Evolutionary conservation across 2,113 vertebrate genomes (phyloP), one percentile per base, ranked within the genome.

Genomic region (Lathamus discolor): DNA sequence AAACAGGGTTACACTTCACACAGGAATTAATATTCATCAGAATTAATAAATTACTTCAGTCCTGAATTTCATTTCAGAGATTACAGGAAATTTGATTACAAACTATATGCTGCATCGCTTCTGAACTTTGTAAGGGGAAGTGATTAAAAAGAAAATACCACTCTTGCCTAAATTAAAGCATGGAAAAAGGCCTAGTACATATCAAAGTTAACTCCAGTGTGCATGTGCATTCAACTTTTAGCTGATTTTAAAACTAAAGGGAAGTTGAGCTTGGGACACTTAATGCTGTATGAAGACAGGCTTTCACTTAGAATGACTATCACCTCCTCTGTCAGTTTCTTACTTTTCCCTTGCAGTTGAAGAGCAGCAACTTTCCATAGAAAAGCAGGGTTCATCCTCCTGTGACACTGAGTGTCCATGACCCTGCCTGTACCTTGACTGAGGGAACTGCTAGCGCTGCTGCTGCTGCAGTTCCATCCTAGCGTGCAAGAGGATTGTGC

Each of bases 231-330:
- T 70, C 73, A 81, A 8, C 64, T 67, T 64, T 9, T 73, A 88
- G 61, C 2, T 74, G 54, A 46, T 3, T 46, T n/a, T 51, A 51
- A 88, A 70, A 63, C 23, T 16, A 48, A 52, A 86, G 83, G 37
- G 41, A 69, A 74, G 80, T 44, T 90, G 68, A 81, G 29, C 39
- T 54, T 88, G 46, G 48, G 77, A 70, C 80, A 70, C 59, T 41
- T 86, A 92, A 83, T 67, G 86, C 49, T 88, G n/a, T 27, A 22
- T 1, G 25, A 90, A 93, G 79, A 46, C 59, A 92, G 72, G 49
- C 61, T 88, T 88, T 95, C 83, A 77, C 43, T 86, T 88, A 83
- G 55, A 88, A 77, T 72, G 33, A 91, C 64, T 81, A 44, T 83
- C 49, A 88, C 43, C 64, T 85, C 46, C 74, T 88, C 80, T 90